Percentiles rank a stretch among this genome's conserved stretches.
These are phyloP conservation scores for Grapholita molesta DNA, from an alignment of 1,140 invertebrate species.

Conservation along the genomic window DNA sequence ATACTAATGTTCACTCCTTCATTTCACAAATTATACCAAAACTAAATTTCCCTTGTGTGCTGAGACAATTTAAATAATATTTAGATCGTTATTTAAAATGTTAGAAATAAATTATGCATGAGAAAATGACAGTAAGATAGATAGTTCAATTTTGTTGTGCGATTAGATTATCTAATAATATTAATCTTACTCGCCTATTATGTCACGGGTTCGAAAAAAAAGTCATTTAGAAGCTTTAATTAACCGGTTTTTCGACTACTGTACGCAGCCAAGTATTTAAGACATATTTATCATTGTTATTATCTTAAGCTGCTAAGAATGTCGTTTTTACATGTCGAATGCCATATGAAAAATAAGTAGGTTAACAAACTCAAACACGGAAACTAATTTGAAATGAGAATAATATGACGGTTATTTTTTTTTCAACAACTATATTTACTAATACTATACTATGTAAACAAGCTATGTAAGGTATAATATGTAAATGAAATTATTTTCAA, in stretches of 20 bases:
- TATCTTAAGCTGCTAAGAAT: background rate
- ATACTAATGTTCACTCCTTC: background rate
- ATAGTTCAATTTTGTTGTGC: background rate
- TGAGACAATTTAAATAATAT: background rate
- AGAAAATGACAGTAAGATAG: background rate
- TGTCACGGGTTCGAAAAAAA: background rate
- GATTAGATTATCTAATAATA: conserved; percentile 5
- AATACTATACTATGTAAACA: too few species aligned
- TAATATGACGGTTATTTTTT: too few species aligned
- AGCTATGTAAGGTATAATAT: too few species aligned
- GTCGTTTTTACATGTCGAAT: too few species aligned
- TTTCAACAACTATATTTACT: too few species aligned
- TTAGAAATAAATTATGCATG: background rate
- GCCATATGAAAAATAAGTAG: too few species aligned
- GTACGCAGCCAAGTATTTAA: background rate
- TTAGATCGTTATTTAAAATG: background rate
- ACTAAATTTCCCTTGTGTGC: conserved; percentile 4
- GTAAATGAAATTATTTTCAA: too few species aligned
- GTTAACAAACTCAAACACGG: too few species aligned
- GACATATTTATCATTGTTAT: background rate
- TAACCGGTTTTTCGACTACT: background rate
- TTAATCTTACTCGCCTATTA: background rate
- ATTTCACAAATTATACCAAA: background rate
- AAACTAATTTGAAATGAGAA: too few species aligned
- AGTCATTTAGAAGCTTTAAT: background rate